These are phyloP conservation scores for Chydorus sphaericus DNA, from an alignment of 2,888 invertebrate genomes.

Conservation along the genomic window DNA sequence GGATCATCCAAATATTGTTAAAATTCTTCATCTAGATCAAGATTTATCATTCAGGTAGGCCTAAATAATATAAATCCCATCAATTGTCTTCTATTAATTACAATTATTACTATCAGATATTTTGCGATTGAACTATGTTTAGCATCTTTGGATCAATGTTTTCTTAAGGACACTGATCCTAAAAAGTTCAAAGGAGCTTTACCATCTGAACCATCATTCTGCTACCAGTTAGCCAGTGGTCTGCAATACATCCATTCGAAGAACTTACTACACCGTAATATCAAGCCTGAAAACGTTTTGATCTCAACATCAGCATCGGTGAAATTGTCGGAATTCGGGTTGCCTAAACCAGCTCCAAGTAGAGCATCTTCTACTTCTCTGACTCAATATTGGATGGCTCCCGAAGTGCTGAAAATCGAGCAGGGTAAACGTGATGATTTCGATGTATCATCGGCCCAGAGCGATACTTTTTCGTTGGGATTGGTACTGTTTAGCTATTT, in stretches of 20 bases:
- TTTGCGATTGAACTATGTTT: background rate
- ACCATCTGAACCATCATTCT: background rate
- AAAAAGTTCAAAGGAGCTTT: background rate
- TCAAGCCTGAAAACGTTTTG: background rate
- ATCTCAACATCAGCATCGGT: background rate
- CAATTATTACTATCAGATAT: background rate
- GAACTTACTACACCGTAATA: background rate
- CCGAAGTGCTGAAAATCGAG: background rate
- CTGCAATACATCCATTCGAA: background rate
- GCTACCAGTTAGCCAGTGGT: background rate
- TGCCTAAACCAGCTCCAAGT: background rate
- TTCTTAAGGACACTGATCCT: background rate
- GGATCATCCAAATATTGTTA: background rate
- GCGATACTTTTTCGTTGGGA: background rate
- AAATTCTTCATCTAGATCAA: background rate
- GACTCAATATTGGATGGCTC: background rate
- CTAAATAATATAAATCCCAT: too few species aligned
- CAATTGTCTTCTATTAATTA: background rate
- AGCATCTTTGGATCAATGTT: background rate
- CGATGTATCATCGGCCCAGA: background rate
- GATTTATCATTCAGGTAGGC: background rate
- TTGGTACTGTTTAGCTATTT: background rate
- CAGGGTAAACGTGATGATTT: background rate
- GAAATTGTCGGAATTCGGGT: background rate
- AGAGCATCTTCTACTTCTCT: background rate